A percentile compares a stretch with the other conserved stretches of the same genome.
Conservation (phyloP, 2,113 vertebrate species). For the Oncorhynchus masou region DNA sequence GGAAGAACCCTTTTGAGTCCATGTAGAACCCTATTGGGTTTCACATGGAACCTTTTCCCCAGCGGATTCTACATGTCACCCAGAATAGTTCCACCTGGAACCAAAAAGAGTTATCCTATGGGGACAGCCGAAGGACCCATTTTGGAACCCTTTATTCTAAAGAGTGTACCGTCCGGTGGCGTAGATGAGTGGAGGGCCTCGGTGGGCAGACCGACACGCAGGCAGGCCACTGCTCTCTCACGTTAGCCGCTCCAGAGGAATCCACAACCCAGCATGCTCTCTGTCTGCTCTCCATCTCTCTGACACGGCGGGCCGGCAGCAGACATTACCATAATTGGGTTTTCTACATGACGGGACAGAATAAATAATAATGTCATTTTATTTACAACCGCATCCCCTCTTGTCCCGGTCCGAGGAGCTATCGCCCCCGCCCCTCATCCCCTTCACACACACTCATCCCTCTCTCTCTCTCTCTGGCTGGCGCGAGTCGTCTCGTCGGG, state of each 20-base stretch:
- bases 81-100: too few species aligned
- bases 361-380: conserved; percentile 99
- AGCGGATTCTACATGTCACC: too few species aligned
- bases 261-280: conserved; percentile 85
- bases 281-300: conserved; percentile 72
- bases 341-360: conserved; percentile 99
- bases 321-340: conserved; percentile 99
- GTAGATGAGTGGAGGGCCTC: background rate
- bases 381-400: conserved; percentile 90
- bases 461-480: conserved; percentile 27
- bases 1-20: too few species aligned
- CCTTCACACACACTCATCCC: conserved; percentile 35
- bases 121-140: too few species aligned
- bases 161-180: background rate
- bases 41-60: too few species aligned
- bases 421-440: conserved; percentile 34
- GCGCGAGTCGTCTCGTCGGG: background rate
- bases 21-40: too few species aligned
- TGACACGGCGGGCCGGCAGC: conserved; percentile 83
- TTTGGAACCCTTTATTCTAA: too few species aligned
- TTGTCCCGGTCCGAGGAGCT: conserved; percentile 69
- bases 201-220: background rate
- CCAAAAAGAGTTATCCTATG: too few species aligned
- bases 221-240: conserved; percentile 68
- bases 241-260: conserved; percentile 72